These are phyloP conservation scores for Dryococelus australis DNA, from an alignment of 2,888 invertebrate species.

Conservation along the genomic window DNA sequence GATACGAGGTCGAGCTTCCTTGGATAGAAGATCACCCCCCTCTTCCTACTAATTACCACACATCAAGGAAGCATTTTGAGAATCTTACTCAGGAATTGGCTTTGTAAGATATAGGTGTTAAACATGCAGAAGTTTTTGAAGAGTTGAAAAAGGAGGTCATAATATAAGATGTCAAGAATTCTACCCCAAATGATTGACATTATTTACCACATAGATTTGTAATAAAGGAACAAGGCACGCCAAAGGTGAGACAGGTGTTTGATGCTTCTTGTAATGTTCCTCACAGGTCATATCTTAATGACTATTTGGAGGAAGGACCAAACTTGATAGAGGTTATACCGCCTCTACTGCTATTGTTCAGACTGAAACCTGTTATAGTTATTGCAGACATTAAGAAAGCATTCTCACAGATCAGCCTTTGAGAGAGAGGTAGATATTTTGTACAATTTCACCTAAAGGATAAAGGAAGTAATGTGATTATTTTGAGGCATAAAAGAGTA, in stretches of 20 bases:
- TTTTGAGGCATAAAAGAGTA: too few species aligned
- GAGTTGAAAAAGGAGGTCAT: neutral
- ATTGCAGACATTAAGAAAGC: constrained; percentile 29
- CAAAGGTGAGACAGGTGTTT: constrained; percentile 44
- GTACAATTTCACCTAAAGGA: neutral
- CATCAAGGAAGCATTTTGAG: neutral
- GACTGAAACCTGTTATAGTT: neutral
- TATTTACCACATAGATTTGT: constrained; percentile 49
- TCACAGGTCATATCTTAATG: constrained; percentile 44
- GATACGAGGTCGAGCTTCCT: constrained; percentile 2
- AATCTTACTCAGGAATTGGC: neutral
- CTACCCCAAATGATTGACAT: constrained; percentile 28
- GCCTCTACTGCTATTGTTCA: neutral
- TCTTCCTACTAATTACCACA: neutral
- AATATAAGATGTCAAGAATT: neutral
- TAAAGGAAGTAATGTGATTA: neutral
- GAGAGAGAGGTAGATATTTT: neutral
- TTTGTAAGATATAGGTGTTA: neutral
- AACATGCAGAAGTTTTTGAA: neutral
- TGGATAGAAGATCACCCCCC: constrained; percentile 12
- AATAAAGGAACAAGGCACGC: constrained; percentile 42
- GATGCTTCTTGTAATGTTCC: constrained; percentile 44
- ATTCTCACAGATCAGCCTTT: neutral
- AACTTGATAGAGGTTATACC: constrained; percentile 35
- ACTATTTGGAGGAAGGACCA: constrained; percentile 48